phyloP scores from a whole-genome alignment of 2,797 vertebrate genomes.

The Pseudocheirus occidentalis region DNA sequence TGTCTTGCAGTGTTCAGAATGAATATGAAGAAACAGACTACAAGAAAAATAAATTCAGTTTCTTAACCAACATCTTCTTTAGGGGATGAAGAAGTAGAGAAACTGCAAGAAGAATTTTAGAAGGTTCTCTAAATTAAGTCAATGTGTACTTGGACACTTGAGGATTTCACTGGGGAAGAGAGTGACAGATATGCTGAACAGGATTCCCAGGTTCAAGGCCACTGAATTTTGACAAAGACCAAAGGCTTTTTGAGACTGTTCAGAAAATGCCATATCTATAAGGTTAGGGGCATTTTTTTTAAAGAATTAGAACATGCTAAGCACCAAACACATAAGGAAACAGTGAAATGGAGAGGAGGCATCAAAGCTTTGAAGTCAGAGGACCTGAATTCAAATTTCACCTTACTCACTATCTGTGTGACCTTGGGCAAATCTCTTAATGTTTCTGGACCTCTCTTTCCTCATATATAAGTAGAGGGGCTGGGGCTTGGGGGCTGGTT shows the following conservation, averaged over 20 bases:
- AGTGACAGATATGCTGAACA: background rate
- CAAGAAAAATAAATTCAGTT: background rate
- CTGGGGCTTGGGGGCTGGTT: background rate
- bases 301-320: background rate
- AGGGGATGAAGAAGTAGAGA: background rate
- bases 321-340: background rate
- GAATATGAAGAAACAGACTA: background rate
- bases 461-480: background rate
- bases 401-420: too few relatives aligned
- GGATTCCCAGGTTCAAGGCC: background rate
- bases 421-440: too few relatives aligned
- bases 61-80: background rate
- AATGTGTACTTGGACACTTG: background rate
- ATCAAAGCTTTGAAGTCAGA: background rate
- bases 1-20: background rate
- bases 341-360: background rate
- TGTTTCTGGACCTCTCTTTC: too few relatives aligned
- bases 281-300: background rate
- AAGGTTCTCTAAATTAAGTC: background rate
- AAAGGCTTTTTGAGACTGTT: background rate
- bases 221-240: background rate
- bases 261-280: background rate
- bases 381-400: too few relatives aligned
- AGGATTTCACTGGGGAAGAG: background rate
- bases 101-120: background rate